Percentiles rank a stretch among this genome's conserved stretches.
These are phyloP conservation scores for Dasysyrphus tricinctus DNA, from an alignment of 2,888 invertebrate genomes.

Conservation along the genomic window DNA sequence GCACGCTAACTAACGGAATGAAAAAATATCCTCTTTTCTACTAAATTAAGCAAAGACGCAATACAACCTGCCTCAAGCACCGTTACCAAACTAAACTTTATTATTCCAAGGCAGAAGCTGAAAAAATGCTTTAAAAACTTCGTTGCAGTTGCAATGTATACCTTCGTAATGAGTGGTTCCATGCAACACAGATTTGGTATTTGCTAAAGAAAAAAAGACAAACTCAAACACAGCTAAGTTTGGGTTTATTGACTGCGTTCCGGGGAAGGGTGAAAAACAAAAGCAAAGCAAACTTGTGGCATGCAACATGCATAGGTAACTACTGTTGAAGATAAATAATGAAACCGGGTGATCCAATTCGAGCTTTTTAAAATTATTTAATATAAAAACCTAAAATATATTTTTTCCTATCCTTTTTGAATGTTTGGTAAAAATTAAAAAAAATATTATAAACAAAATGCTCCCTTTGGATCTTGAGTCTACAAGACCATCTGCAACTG, in stretches of 20 bases:
- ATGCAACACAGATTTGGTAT: slow-evolving; percentile 15
- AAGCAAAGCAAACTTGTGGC: not conserved
- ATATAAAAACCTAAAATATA: too few species aligned
- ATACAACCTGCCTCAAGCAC: slow-evolving; percentile 54
- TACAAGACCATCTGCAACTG: too few species aligned
- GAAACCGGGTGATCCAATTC: too few species aligned
- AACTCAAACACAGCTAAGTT: not conserved
- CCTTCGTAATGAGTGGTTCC: slow-evolving; percentile 2
- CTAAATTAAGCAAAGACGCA: slow-evolving; percentile 26
- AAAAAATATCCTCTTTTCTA: slow-evolving; percentile 6
- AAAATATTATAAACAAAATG: too few species aligned
- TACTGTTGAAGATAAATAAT: not conserved
- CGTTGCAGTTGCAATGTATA: slow-evolving; percentile 33
- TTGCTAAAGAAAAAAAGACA: not conserved
- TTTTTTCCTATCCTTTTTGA: too few species aligned
- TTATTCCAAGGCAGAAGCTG: not conserved
- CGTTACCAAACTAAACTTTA: slow-evolving; percentile 61
- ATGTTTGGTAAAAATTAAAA: too few species aligned
- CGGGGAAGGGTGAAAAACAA: not conserved
- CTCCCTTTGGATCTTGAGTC: too few species aligned
- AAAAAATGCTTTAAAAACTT: not conserved
- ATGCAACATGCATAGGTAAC: not conserved
- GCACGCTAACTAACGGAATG: slow-evolving; percentile 28
- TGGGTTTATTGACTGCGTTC: not conserved
- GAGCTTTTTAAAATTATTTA: too few species aligned